Conservation (phyloP, 2,113 vertebrate genomes). For the Seriola rivoliana region DNA sequence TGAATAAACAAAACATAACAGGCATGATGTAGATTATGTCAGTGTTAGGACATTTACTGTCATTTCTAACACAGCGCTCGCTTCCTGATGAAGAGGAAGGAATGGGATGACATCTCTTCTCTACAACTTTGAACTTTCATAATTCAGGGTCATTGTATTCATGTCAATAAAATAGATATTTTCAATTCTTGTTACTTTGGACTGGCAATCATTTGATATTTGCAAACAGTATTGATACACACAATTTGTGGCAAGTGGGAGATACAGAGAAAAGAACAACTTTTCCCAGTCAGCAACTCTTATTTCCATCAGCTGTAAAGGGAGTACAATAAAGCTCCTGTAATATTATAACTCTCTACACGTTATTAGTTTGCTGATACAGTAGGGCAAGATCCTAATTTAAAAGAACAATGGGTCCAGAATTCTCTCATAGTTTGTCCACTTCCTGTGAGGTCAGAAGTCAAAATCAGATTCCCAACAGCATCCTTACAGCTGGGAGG, state of each 20-base stretch:
- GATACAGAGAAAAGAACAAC: background rate
- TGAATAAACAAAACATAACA: background rate
- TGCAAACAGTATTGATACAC: background rate
- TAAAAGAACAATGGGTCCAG: background rate
- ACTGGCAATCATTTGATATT: background rate
- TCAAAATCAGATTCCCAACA: background rate
- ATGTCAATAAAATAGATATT: background rate
- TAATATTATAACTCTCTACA: background rate
- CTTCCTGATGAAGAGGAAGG: background rate
- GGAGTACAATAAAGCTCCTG: background rate
- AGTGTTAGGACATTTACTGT: background rate
- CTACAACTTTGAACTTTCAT: background rate
- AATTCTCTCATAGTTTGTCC: background rate
- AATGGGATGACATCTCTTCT: background rate
- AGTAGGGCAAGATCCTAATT: background rate
- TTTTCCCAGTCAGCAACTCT: background rate
- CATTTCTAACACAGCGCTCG: background rate
- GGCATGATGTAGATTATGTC: background rate
- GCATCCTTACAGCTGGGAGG: constrained; percentile 11
- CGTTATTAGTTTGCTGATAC: background rate
- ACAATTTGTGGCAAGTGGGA: background rate
- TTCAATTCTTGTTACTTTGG: background rate
- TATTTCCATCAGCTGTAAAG: background rate
- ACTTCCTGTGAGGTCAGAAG: constrained; percentile 9
- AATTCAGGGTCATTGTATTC: background rate